Base-by-base conservation (phyloP, 2,113 vertebrate genomes). In the Istiophorus platypterus region DNA sequence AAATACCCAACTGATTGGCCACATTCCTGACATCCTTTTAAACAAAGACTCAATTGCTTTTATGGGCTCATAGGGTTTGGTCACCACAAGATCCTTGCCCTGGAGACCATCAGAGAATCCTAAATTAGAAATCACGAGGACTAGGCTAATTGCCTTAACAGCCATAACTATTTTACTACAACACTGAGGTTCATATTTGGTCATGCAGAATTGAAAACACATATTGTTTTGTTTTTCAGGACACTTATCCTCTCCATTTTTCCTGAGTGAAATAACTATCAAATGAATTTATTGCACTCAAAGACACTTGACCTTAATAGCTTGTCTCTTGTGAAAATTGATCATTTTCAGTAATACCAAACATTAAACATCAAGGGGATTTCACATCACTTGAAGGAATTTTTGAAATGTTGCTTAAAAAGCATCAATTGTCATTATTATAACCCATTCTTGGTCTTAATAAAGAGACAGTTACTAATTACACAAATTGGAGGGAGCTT, bases 1-100 rank as follows among this genome's bases (percentile, higher is more conserved):
- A 96, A 97, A 96, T 93, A 96, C 89, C 91, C 94, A 91, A 91
- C 88, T 93, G 92, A 95, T 96, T 94, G 94, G 92, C 94, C 90
- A 86, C 94, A 94, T 96, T 96, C 93, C 90, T 90, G 80, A 90
- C 86, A 86, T 93, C 85, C 80, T 90, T 91, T 87, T 81, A 91
- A 86, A 90, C 89, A 91, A 90, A 91, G 87, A 84, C 68, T 81
- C 72, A 70, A 83, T 85, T 86, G 80, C 88, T 88, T 90, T 91
- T 90, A 92, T 93, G 85, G 88, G 84, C 76, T 92, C 78, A 51
- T 71, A 81, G 73, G 81, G 85, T 86, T 93, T 88, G 88, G 80
- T 74, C 75, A 90, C 82, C 67, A 83, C 68, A 76, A 86, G 65
- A 82, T 81, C 73, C 57, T 78, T 72, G 56, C 90, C 88, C 89